Evolutionary conservation across 2,888 invertebrate species (phyloP).

Genomic region (Dryomyza anilis): DNA sequence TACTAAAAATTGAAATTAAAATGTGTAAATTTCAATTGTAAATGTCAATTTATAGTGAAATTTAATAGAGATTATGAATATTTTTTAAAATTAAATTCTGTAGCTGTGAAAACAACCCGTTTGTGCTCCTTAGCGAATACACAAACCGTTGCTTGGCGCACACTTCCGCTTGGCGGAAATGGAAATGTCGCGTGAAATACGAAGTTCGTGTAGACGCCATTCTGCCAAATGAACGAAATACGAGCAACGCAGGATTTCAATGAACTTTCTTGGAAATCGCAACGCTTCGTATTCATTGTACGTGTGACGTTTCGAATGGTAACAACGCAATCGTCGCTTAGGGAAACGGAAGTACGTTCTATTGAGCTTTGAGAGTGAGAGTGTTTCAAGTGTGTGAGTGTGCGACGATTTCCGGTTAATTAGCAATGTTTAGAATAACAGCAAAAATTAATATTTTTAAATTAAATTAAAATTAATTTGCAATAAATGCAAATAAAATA

Average conservation of each 20-base stretch:
- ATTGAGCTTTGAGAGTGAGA: not conserved
- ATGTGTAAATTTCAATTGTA: not conserved
- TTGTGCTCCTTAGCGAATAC: not conserved
- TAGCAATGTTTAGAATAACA: not conserved
- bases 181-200: not conserved
- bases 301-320: conserved; percentile 14
- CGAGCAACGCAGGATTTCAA: conserved; percentile 1
- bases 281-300: conserved; percentile 7
- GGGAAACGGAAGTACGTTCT: conserved; percentile 17
- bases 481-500: no score
- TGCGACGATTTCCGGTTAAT: not conserved
- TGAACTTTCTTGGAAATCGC: conserved; percentile 12
- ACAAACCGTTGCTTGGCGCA: not conserved
- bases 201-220: not conserved
- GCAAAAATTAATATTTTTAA: no score
- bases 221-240: not conserved
- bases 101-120: not conserved
- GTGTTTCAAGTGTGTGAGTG: not conserved
- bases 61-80: not conserved
- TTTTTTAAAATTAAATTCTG: not conserved
- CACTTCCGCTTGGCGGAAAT: conserved; percentile 1
- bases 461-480: no score
- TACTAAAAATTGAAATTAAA: not conserved
- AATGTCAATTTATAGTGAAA: not conserved
- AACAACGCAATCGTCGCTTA: not conserved